Percentiles rank a stretch among this genome's conserved stretches.
phyloP scores from a whole-genome alignment of 2,113 vertebrate species.

The Rhombomys opimus region DNA sequence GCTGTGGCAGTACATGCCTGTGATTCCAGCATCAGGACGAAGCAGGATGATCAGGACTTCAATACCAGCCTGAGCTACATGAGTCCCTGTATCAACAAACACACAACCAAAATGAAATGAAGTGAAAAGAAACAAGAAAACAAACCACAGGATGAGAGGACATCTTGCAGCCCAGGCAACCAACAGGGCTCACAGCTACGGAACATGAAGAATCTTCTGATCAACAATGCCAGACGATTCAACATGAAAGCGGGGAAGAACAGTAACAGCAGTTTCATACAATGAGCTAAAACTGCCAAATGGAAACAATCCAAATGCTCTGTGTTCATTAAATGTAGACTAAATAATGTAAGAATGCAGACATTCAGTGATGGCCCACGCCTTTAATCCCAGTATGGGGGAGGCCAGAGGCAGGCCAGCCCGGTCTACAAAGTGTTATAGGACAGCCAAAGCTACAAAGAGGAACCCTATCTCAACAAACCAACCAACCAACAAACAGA shows the following conservation, averaged over 20 bases:
- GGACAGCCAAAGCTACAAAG: too few relatives aligned
- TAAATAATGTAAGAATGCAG: neutral
- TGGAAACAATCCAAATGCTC: slow-evolving; percentile 21
- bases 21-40: neutral
- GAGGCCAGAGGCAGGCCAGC: neutral
- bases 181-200: neutral
- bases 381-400: too few relatives aligned
- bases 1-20: neutral
- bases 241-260: neutral
- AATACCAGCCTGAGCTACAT: neutral
- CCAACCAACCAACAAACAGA: neutral
- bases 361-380: too few relatives aligned
- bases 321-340: neutral
- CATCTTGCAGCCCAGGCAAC: neutral
- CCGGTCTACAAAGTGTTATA: too few relatives aligned
- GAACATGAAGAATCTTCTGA: neutral
- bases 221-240: neutral
- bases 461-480: too few relatives aligned
- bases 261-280: neutral
- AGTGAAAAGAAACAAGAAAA: neutral
- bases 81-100: neutral
- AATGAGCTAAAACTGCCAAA: neutral
- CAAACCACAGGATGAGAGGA: neutral
- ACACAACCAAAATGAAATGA: neutral
- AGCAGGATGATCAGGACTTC: neutral